Conservation (phyloP, 1,140 invertebrate genomes). For the Ceratosolen fusciceps region DNA sequence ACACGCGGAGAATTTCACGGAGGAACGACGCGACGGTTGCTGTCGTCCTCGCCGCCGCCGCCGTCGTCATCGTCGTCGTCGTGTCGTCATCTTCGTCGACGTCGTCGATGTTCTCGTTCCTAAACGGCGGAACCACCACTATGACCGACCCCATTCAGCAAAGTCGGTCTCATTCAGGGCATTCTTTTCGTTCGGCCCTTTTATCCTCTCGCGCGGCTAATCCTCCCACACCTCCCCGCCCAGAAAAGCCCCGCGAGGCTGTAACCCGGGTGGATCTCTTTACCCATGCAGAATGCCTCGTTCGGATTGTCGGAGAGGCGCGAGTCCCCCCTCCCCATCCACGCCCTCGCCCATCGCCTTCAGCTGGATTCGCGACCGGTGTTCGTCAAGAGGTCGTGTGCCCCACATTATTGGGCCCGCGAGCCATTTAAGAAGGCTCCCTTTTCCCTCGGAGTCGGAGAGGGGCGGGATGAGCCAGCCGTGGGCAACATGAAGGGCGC, state of each 20-base stretch:
- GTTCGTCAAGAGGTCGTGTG: not conserved
- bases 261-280: not conserved
- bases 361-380: slow-evolving; percentile 7
- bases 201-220: not conserved
- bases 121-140: no score
- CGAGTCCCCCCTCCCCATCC: slow-evolving; percentile 12
- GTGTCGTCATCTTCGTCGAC: no score
- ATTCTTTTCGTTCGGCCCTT: slow-evolving; percentile 2
- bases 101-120: no score
- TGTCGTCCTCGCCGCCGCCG: no score
- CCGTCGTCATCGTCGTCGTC: no score
- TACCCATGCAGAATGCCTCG: no score
- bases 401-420: not conserved
- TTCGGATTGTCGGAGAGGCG: no score
- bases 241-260: not conserved
- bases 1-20: slow-evolving; percentile 8
- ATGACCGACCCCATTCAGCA: slow-evolving; percentile 11
- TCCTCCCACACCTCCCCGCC: slow-evolving; percentile 19
- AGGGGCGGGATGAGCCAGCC: slow-evolving; percentile 6
- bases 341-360: not conserved
- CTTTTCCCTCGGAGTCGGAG: not conserved
- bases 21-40: slow-evolving; percentile 13
- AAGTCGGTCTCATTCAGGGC: slow-evolving; percentile 30
- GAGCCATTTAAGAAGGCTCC: slow-evolving; percentile 30
- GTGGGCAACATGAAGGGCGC: not conserved